Conservation (phyloP, 2,888 invertebrate genomes). For the Dicroscelio sp. region DNA sequence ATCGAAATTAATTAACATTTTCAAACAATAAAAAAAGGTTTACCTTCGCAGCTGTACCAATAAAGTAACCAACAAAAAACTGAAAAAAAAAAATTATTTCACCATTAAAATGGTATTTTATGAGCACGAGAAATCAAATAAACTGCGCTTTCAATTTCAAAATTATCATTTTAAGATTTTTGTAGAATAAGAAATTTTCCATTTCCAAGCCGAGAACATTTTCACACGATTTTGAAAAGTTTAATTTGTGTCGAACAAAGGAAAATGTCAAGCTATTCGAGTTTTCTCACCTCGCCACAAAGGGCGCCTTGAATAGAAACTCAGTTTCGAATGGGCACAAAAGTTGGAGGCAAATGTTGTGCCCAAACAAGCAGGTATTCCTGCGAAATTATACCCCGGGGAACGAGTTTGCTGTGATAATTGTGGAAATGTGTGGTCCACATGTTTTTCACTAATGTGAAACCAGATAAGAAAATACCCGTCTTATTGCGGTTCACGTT, state of each 20-base stretch:
- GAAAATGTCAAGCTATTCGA: slow-evolving; percentile 48
- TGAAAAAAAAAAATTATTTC: no score
- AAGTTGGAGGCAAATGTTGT: slow-evolving; percentile 53
- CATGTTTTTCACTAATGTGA: slow-evolving; percentile 44
- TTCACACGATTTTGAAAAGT: slow-evolving; percentile 24
- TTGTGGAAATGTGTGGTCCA: slow-evolving; percentile 53
- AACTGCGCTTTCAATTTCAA: no score
- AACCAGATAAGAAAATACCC: slow-evolving; percentile 61
- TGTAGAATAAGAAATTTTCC: no score
- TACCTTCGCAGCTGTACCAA: no score
- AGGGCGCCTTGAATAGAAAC: slow-evolving; percentile 43
- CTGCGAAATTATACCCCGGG: slow-evolving; percentile 17
- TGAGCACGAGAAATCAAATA: no score
- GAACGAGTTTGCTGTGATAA: background rate
- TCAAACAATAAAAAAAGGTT: no score
- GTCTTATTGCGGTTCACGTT: slow-evolving; percentile 44
- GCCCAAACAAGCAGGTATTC: slow-evolving; percentile 65
- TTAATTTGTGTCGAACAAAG: slow-evolving; percentile 23
- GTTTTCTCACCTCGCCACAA: slow-evolving; percentile 69
- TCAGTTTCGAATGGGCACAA: slow-evolving; percentile 10
- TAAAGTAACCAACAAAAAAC: no score
- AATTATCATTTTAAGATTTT: no score
- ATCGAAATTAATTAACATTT: slow-evolving; percentile 24
- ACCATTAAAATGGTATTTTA: no score
- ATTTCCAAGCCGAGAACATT: background rate